These are phyloP conservation scores for Cyanoliseus patagonus DNA, from an alignment of 2,113 vertebrate genomes.

Conservation along the genomic window DNA sequence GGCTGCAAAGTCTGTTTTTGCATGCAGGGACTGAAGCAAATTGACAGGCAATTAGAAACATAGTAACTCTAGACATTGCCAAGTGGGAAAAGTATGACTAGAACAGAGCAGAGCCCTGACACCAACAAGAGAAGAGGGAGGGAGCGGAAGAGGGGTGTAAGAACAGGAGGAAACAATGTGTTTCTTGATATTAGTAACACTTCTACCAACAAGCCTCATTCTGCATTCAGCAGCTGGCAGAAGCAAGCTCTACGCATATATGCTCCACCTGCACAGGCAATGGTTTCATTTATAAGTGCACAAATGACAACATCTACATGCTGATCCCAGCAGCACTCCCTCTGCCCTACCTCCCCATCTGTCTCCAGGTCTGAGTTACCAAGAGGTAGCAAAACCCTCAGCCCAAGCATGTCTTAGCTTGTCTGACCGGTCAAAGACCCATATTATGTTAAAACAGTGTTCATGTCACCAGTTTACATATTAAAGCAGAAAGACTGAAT, in stretches of 20 bases:
- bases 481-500: neutral
- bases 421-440: neutral
- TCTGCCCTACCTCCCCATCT: neutral
- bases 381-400: neutral
- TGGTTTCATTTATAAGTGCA: neutral
- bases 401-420: neutral
- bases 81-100: neutral
- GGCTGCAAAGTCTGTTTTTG: neutral
- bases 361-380: neutral
- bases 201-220: neutral
- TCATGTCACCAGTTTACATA: neutral
- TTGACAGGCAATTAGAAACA: neutral
- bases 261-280: neutral
- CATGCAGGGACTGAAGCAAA: neutral
- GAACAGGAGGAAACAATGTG: neutral
- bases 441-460: neutral
- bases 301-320: neutral
- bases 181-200: neutral
- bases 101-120: neutral
- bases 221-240: neutral
- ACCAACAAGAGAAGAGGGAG: neutral
- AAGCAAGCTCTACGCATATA: neutral
- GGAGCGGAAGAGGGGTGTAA: neutral
- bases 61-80: neutral
- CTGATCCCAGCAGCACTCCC: neutral